Evolutionary conservation across 2,113 vertebrate species (phyloP).

Genomic region (Dicrurus megarhynchus): DNA sequence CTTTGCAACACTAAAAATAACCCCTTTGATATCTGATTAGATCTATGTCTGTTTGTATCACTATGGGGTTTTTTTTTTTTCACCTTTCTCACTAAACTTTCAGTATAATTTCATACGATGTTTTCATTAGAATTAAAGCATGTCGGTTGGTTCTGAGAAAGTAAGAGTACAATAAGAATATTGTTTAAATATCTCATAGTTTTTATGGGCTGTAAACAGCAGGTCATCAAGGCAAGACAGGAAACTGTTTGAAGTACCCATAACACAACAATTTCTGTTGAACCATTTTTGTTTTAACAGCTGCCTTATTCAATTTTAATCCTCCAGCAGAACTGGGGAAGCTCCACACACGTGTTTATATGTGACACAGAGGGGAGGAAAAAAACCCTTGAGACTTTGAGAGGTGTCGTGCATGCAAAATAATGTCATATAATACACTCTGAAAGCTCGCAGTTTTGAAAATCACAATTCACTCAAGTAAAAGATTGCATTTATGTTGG

Average conservation of each 20-base stretch:
- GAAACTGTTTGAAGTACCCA: background rate
- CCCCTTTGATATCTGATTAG: background rate
- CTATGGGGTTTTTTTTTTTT: background rate
- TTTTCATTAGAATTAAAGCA: background rate
- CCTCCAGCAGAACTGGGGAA: background rate
- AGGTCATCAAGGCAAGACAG: background rate
- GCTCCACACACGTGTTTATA: background rate
- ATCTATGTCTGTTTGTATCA: background rate
- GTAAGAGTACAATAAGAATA: background rate
- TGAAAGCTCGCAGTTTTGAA: background rate
- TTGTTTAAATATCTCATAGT: background rate
- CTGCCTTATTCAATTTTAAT: background rate
- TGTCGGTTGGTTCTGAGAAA: background rate
- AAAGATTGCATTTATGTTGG: background rate
- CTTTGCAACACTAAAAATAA: conserved; percentile 26
- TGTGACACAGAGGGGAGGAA: background rate
- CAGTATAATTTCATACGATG: background rate
- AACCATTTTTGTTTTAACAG: background rate
- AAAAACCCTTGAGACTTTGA: background rate
- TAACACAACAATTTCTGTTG: background rate
- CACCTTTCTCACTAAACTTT: background rate
- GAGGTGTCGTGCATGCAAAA: background rate
- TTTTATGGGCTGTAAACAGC: background rate
- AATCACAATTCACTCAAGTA: background rate
- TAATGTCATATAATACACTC: background rate